Base-by-base conservation (phyloP, 1,140 invertebrate species). In the Drosophila ironensis region DNA sequence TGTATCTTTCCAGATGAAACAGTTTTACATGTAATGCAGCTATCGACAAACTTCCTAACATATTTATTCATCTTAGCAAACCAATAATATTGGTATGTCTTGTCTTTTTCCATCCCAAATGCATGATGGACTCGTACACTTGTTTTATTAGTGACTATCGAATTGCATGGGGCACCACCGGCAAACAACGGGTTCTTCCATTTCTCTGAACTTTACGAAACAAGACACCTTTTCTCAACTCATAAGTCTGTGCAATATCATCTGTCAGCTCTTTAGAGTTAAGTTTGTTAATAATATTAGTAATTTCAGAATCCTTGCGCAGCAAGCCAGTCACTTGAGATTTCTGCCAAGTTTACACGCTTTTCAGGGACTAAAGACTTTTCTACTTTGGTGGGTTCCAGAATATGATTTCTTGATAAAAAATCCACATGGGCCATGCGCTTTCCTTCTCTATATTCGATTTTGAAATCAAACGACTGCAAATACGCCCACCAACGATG, bases 171-270 rank as follows among this genome's bases (percentile, higher is more conserved):
- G 41, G 52, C 20, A 53, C 50, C 14, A 53, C 38, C n/a, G 50
- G 50, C 38, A 44, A 27, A 24, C 17, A 53, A 42, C 38, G 38
- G 16, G 25, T 53, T 33, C 50, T 53, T 20, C 16, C 24, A 14
- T 42, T 3, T 27, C 25, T 27, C 5, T 27, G 5, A 3, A 27
- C 25, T 27, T 27, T 27, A 6, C 2, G 25, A 27, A 3, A 27
- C 25, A 27, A 27, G 27, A 28, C 27, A 28, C 27, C 5, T 53
- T 35, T 25, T 42, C 38, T 52, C 9, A 41, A 14, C 24, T 52
- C 50, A 28, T 52, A 52, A 20, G 38, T 53, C 38, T 53, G 37
- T 12, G 19, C 38, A 41, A 53, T 11, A 42, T 53, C 50, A 14
- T 53, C 50, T 53, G 25, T 12, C 7, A 53, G 17, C 17, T 53